Conservation (phyloP, 2,888 invertebrate genomes). For the Polydrusus tereticollis region DNA sequence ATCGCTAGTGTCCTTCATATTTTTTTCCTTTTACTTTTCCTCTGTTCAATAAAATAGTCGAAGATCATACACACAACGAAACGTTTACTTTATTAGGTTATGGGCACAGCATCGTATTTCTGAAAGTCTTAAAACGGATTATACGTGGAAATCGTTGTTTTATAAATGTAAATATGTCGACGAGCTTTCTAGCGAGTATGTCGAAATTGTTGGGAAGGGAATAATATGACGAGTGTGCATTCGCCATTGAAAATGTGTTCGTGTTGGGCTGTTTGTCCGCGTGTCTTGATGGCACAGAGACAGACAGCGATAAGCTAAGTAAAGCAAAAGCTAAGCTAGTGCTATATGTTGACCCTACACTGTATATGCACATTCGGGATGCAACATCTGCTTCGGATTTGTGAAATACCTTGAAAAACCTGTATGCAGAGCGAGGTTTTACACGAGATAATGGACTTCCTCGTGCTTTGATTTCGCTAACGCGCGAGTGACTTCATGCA, state of each 20-base stretch:
- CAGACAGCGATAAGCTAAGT: not conserved
- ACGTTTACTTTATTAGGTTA: not conserved
- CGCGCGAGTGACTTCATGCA: constrained; percentile 41
- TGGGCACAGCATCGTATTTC: not conserved
- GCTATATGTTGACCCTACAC: constrained; percentile 46
- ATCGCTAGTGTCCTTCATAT: too few relatives aligned
- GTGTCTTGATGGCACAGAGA: not conserved
- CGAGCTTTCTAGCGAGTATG: not conserved
- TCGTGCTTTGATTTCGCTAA: constrained; percentile 44
- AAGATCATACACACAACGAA: too few relatives aligned
- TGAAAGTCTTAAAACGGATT: not conserved
- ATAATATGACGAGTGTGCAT: not conserved
- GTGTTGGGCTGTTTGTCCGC: not conserved
- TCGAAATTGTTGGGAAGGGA: not conserved
- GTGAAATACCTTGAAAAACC: constrained; percentile 50
- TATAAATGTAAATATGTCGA: not conserved
- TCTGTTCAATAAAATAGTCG: too few relatives aligned
- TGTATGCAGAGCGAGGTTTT: constrained; percentile 54
- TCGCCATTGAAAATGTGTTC: not conserved
- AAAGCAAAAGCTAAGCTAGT: not conserved
- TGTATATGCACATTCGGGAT: constrained; percentile 54
- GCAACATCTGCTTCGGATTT: constrained; percentile 49
- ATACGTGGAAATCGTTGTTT: not conserved
- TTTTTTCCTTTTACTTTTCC: too few relatives aligned
- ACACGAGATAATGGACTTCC: constrained; percentile 51